Percentiles rank a stretch among this genome's conserved stretches.
phyloP scores from a whole-genome alignment of 92 coral and sea anemone species.

The Phenganax subtilis region DNA sequence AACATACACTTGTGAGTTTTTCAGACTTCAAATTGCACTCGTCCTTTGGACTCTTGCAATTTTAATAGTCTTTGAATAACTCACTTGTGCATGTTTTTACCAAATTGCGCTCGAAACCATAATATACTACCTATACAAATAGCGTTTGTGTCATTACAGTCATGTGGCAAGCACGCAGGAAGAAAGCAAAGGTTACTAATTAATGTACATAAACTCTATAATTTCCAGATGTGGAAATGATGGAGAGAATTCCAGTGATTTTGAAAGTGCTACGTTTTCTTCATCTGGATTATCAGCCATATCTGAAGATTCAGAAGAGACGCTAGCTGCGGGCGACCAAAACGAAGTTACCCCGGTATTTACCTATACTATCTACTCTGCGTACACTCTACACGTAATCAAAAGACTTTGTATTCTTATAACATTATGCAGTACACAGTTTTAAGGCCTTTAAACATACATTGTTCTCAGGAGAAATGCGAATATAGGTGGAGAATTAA shows the following conservation, averaged over 20 bases:
- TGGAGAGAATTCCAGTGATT: background rate
- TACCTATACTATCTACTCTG: no score
- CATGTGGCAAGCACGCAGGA: background rate
- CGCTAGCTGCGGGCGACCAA: background rate
- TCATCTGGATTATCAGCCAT: constrained; percentile 16
- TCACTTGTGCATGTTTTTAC: no score
- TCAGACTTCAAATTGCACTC: no score
- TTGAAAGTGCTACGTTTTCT: background rate
- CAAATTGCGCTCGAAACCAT: no score
- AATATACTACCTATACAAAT: background rate
- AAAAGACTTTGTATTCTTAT: background rate
- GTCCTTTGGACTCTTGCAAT: no score
- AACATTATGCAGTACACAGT: background rate
- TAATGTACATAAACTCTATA: background rate
- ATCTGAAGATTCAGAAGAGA: constrained; percentile 23
- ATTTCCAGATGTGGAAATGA: background rate
- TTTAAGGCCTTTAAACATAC: constrained; percentile 6
- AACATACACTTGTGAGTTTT: no score
- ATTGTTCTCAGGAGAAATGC: constrained; percentile 42
- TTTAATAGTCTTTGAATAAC: no score
- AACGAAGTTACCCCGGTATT: background rate
- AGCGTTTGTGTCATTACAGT: background rate
- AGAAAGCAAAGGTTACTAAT: background rate
- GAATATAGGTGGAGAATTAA: constrained; percentile 89
- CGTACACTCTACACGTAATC: background rate